Conservation (phyloP, 2,888 invertebrate genomes). For the Melanchra persicariae region DNA sequence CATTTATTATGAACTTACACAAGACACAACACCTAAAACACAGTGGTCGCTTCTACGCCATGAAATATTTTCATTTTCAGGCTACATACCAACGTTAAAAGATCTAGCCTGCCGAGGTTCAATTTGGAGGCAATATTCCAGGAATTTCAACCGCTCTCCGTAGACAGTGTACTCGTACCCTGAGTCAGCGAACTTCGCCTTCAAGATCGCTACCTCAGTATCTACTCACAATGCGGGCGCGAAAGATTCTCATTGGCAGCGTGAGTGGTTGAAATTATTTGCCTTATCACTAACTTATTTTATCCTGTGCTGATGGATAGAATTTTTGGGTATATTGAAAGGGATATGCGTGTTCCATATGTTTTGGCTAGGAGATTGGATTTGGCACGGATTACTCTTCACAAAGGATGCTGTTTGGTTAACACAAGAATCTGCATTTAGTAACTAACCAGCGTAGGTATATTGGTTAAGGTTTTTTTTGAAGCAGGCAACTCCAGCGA, state of each 20-base stretch:
- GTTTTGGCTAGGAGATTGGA: neutral
- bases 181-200: constrained; percentile 58
- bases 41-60: neutral
- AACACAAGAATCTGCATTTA: too few species aligned
- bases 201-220: constrained; percentile 38
- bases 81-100: constrained; percentile 27
- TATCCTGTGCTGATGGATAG: constrained; percentile 19
- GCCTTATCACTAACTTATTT: constrained; percentile 51
- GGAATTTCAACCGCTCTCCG: constrained; percentile 29
- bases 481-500: too few species aligned
- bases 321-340: constrained; percentile 3
- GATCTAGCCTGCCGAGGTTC: constrained; percentile 35
- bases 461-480: too few species aligned
- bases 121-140: constrained; percentile 55
- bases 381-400: neutral
- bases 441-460: too few species aligned
- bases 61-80: neutral
- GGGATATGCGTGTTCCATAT: constrained; percentile 7
- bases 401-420: neutral
- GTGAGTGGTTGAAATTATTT: constrained; percentile 60
- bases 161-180: constrained; percentile 34
- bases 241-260: constrained; percentile 53
- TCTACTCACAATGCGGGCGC: constrained; percentile 57
- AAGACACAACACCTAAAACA: too few species aligned
- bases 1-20: too few species aligned